phyloP scores from a whole-genome alignment of 2,888 invertebrate genomes.

The Dioctria rufipes region DNA sequence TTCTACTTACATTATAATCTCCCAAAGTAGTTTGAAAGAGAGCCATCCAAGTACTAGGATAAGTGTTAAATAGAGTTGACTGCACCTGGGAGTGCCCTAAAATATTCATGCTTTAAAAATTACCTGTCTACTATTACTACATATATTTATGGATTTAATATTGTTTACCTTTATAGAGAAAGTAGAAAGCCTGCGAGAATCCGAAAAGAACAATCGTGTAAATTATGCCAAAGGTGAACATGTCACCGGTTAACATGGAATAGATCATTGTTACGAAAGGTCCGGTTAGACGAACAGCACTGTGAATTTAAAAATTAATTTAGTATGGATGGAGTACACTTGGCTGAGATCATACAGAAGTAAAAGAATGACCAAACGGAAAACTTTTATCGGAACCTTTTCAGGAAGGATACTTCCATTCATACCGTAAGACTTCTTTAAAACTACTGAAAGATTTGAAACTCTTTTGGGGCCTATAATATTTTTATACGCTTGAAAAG shows the following conservation, averaged over 20 bases:
- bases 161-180: slow-evolving; percentile 85
- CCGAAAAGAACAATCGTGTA: slow-evolving; percentile 95
- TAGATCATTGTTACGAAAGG: slow-evolving; percentile 99
- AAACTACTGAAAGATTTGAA: no score
- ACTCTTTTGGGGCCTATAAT: no score
- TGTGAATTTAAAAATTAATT: slow-evolving; percentile 69
- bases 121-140: neutral
- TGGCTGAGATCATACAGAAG: no score
- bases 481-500: no score
- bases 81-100: slow-evolving; percentile 85
- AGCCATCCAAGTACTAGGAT: slow-evolving; percentile 96
- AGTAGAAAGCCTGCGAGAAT: slow-evolving; percentile 96
- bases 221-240: slow-evolving; percentile 98
- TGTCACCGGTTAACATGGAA: slow-evolving; percentile 98
- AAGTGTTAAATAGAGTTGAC: slow-evolving; percentile 85
- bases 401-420: no score
- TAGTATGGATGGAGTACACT: neutral
- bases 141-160: neutral
- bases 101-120: slow-evolving; percentile 50
- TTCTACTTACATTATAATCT: slow-evolving; percentile 90
- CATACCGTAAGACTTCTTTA: no score
- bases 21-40: slow-evolving; percentile 98
- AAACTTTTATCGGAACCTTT: no score
- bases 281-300: slow-evolving; percentile 94
- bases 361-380: no score